Percentiles rank a stretch among this genome's conserved stretches.
Evolutionary conservation across 2,888 invertebrate species (phyloP).

Genomic region (Baronia brevicornis): DNA sequence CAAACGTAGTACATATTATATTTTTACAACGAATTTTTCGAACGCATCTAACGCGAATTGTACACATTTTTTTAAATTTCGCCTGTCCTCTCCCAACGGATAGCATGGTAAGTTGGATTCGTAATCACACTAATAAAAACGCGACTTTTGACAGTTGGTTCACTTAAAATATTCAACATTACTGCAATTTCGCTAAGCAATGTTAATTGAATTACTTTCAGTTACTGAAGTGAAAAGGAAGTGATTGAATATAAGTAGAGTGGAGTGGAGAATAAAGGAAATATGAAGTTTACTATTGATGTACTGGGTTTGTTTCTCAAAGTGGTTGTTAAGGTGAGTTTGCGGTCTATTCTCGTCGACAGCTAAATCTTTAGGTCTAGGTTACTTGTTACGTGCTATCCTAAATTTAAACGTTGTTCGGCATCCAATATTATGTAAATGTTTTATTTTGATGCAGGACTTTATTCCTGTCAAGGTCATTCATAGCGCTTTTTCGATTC

Average conservation of each 20-base stretch:
- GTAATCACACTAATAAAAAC: no score
- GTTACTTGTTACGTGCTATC: constrained; percentile 1
- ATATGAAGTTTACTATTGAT: constrained; percentile 71
- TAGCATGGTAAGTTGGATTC: constrained; percentile 37
- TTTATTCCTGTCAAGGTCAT: no score
- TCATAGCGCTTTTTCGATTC: no score
- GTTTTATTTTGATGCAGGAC: background rate
- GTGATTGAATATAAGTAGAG: constrained; percentile 42
- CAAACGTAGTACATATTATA: constrained; percentile 70
- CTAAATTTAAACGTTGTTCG: background rate
- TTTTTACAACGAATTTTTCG: constrained; percentile 54
- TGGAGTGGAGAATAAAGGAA: no score
- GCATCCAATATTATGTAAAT: constrained; percentile 9
- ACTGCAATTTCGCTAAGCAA: constrained; percentile 23
- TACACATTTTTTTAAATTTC: constrained; percentile 14
- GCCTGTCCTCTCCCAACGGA: constrained; percentile 10
- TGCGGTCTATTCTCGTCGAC: constrained; percentile 4
- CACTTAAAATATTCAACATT: constrained; percentile 20
- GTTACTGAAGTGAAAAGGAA: constrained; percentile 51
- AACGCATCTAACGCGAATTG: constrained; percentile 21
- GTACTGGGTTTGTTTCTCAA: constrained; percentile 70
- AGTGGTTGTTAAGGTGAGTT: constrained; percentile 68
- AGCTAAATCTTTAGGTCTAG: constrained; percentile 7
- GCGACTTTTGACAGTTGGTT: constrained; percentile 34
- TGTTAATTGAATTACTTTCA: constrained; percentile 54